Evolutionary conservation across 1,140 invertebrate genomes (phyloP).

Genomic region (Rhynchophorus ferrugineus): DNA sequence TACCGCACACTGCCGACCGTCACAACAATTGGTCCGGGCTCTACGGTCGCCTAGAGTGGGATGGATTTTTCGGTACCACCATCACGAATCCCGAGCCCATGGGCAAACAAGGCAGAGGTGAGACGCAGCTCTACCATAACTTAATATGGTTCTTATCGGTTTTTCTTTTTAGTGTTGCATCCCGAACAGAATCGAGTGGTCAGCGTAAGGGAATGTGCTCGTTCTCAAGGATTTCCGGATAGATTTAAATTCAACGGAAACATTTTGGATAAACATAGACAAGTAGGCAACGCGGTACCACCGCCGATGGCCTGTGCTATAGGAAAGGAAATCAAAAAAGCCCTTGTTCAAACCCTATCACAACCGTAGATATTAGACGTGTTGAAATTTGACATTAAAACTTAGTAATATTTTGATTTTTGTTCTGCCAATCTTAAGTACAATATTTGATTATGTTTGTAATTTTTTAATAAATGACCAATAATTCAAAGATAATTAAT

Average conservation of each 20-base stretch:
- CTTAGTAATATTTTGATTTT: neutral
- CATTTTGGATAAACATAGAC: slow-evolving; percentile 73
- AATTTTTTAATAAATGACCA: too few relatives aligned
- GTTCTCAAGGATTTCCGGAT: slow-evolving; percentile 83
- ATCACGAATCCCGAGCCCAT: slow-evolving; percentile 87
- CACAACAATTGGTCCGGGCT: slow-evolving; percentile 80
- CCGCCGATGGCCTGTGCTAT: slow-evolving; percentile 71
- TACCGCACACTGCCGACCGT: slow-evolving; percentile 79
- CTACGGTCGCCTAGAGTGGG: slow-evolving; percentile 73
- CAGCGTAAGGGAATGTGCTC: slow-evolving; percentile 77
- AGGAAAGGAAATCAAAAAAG: slow-evolving; percentile 64
- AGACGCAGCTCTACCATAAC: too few relatives aligned
- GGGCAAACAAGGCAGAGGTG: slow-evolving; percentile 71
- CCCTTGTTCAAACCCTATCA: slow-evolving; percentile 13
- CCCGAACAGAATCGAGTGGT: slow-evolving; percentile 75
- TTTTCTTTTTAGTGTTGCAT: slow-evolving; percentile 63
- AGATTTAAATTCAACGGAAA: slow-evolving; percentile 68
- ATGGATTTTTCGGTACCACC: slow-evolving; percentile 80
- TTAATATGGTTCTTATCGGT: too few relatives aligned
- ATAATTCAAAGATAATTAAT: too few relatives aligned
- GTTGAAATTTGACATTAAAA: too few relatives aligned
- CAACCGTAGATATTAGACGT: neutral
- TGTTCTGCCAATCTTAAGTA: too few relatives aligned
- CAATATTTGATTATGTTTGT: too few relatives aligned
- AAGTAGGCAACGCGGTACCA: slow-evolving; percentile 88